Percentiles rank a stretch among this genome's conserved stretches.
Conservation (phyloP, 1,140 invertebrate genomes). For the Mylabris phalerata region DNA sequence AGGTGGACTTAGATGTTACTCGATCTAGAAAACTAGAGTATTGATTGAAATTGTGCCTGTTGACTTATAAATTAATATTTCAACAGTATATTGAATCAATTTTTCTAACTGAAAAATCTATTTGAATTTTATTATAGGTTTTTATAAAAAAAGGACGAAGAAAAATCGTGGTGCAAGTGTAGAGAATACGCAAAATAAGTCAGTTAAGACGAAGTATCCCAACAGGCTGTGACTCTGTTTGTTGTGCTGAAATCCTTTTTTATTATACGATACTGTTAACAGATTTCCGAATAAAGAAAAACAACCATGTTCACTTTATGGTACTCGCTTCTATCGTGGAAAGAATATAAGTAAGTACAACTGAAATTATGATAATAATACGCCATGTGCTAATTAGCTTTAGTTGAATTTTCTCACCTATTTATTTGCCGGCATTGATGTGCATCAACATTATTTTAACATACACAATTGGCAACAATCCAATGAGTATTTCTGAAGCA, state of each 20-base stretch:
- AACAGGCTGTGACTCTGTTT: slow-evolving; percentile 11
- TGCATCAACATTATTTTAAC: background rate
- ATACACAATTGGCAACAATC: slow-evolving; percentile 4
- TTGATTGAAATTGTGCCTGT: no score
- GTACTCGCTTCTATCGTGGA: slow-evolving; percentile 35
- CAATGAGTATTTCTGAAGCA: background rate
- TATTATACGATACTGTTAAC: background rate
- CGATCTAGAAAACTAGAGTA: no score
- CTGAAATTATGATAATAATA: background rate
- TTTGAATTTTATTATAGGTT: no score
- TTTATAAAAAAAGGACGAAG: background rate
- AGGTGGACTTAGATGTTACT: no score
- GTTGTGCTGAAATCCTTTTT: slow-evolving; percentile 14
- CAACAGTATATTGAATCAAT: no score
- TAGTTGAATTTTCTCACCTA: background rate
- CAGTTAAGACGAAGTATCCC: slow-evolving; percentile 23
- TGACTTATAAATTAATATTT: no score
- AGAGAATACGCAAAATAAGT: slow-evolving; percentile 21
- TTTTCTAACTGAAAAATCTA: no score
- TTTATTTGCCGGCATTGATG: slow-evolving; percentile 9
- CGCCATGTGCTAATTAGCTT: background rate
- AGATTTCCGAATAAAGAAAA: background rate
- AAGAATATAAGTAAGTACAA: slow-evolving; percentile 35
- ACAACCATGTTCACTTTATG: slow-evolving; percentile 36
- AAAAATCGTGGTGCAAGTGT: slow-evolving; percentile 7